Conservation (phyloP, 2,888 invertebrate genomes). For the Platypus cylindrus region DNA sequence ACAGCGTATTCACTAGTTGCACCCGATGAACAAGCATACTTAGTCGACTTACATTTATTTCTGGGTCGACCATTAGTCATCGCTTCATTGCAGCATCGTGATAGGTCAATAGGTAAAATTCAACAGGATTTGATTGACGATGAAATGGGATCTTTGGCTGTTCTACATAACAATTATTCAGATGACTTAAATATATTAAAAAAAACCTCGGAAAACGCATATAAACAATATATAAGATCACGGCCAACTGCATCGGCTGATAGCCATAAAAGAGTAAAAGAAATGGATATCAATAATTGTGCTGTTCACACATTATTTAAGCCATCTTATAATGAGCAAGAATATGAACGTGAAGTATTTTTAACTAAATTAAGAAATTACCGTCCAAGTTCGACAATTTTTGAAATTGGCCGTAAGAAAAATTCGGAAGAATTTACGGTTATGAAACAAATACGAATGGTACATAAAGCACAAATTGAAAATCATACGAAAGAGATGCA, state of each 20-base stretch:
- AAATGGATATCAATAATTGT: constrained; percentile 41
- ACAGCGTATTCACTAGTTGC: constrained; percentile 83
- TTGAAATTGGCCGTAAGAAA: constrained; percentile 76
- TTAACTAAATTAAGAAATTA: constrained; percentile 61
- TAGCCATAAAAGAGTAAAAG: constrained; percentile 77
- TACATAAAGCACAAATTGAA: constrained; percentile 49
- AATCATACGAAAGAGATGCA: constrained; percentile 35
- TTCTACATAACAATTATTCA: constrained; percentile 56
- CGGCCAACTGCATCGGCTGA: constrained; percentile 82
- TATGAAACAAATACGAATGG: constrained; percentile 78
- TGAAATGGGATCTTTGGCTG: constrained; percentile 61
- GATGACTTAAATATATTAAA: constrained; percentile 56
- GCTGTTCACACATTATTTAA: constrained; percentile 53
- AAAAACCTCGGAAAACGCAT: constrained; percentile 75
- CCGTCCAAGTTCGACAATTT: constrained; percentile 76
- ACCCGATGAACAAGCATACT: constrained; percentile 82
- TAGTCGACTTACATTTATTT: constrained; percentile 91
- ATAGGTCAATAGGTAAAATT: constrained; percentile 62
- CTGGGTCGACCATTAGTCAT: constrained; percentile 64
- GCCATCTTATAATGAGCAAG: constrained; percentile 28
- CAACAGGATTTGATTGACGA: constrained; percentile 76
- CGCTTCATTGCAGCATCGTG: constrained; percentile 31
- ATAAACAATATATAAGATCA: constrained; percentile 79
- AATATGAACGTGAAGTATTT: constrained; percentile 33
- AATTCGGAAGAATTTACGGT: constrained; percentile 64